Conservation (phyloP, 2,797 vertebrate genomes). For the Pangasius sanitwongsei region DNA sequence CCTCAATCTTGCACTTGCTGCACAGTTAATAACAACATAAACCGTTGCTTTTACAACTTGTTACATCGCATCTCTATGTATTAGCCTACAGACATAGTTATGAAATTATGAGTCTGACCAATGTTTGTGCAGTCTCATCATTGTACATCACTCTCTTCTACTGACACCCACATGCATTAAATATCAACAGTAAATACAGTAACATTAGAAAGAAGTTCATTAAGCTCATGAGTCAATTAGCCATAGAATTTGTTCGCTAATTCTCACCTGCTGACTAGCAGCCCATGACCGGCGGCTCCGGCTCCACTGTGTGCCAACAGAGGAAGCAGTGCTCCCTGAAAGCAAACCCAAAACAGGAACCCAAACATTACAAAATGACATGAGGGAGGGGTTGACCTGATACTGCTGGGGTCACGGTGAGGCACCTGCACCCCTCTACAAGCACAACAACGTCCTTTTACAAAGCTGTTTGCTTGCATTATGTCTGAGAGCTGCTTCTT, state of each 20-base stretch:
- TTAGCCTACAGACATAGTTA: slow-evolving; percentile 27
- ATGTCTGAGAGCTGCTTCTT: slow-evolving; percentile 73
- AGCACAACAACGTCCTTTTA: slow-evolving; percentile 12
- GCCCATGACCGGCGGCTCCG: slow-evolving; percentile 66
- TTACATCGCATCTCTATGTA: background rate
- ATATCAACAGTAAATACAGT: background rate
- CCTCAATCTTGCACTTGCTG: slow-evolving; percentile 30
- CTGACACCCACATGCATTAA: background rate
- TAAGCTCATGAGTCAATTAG: background rate
- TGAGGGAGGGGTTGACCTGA: slow-evolving; percentile 52
- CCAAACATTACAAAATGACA: slow-evolving; percentile 71
- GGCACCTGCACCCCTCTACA: slow-evolving; percentile 52
- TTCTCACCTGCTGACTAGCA: slow-evolving; percentile 45
- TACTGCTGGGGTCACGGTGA: slow-evolving; percentile 47
- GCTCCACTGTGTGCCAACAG: slow-evolving; percentile 72
- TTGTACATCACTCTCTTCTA: background rate
- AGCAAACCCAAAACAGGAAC: slow-evolving; percentile 76
- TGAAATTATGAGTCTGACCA: slow-evolving; percentile 10
- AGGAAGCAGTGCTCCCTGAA: slow-evolving; percentile 61
- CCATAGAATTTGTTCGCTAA: background rate
- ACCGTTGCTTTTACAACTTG: slow-evolving; percentile 3
- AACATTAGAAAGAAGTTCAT: slow-evolving; percentile 2
- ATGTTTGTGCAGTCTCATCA: background rate
- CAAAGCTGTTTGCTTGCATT: slow-evolving; percentile 68
- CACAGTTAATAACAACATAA: slow-evolving; percentile 28